phyloP scores from a whole-genome alignment of 1,140 invertebrate genomes.

The Ceratosolen fusciceps region DNA sequence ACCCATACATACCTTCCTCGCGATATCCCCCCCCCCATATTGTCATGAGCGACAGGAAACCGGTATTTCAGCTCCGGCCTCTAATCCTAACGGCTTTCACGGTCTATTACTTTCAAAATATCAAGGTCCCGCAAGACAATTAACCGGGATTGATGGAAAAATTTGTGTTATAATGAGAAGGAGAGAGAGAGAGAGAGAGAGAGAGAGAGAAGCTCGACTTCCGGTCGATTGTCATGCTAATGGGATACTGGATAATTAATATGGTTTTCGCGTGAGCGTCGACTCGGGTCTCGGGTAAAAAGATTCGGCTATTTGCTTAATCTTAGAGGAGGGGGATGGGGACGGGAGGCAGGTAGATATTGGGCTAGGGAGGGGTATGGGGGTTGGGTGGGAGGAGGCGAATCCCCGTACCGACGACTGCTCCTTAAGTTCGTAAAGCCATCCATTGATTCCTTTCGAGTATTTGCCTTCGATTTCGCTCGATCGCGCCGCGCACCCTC shows the following conservation, averaged over 20 bases:
- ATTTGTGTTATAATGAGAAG: not conserved
- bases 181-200: too few species aligned
- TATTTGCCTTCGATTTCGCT: slow-evolving; percentile 32
- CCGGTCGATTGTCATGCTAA: not conserved
- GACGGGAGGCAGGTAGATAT: too few species aligned
- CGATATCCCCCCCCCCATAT: too few species aligned
- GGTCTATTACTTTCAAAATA: not conserved
- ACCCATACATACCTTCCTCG: too few species aligned
- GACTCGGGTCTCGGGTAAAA: too few species aligned
- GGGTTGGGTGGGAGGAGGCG: not conserved
- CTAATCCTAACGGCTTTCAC: not conserved
- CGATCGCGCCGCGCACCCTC: too few species aligned
- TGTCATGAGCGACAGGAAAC: too few species aligned
- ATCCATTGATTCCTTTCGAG: slow-evolving; percentile 5
- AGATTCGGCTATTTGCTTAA: not conserved
- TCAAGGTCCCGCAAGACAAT: not conserved
- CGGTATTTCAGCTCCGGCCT: too few species aligned
- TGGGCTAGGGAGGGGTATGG: too few species aligned
- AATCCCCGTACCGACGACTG: not conserved
- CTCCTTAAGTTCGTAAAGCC: slow-evolving; percentile 28
- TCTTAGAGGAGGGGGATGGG: not conserved
- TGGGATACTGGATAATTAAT: not conserved
- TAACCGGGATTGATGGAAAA: too few species aligned
- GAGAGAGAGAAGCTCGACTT: too few species aligned
- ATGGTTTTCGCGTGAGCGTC: not conserved